These are phyloP conservation scores for Vultur gryphus DNA, from an alignment of 2,797 vertebrate species.

Conservation along the genomic window DNA sequence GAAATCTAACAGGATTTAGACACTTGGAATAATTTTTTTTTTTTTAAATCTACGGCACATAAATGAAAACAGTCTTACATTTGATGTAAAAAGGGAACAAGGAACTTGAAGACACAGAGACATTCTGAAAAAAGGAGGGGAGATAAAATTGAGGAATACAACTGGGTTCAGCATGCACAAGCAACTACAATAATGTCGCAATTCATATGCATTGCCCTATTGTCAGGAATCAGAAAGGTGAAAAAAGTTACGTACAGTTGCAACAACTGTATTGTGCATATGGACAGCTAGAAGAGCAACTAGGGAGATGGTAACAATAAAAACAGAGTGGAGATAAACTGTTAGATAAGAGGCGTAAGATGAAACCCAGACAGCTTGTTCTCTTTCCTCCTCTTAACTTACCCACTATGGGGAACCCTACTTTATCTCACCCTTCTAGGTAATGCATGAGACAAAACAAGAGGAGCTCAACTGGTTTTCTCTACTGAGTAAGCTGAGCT, in stretches of 20 bases:
- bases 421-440: neutral
- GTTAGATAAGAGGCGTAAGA: neutral
- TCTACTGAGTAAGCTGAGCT: neutral
- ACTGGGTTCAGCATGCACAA: neutral
- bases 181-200: neutral
- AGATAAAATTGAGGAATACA: neutral
- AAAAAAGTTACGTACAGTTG: neutral
- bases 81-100: neutral
- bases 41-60: neutral
- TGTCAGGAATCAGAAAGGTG: neutral
- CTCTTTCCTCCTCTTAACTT: neutral
- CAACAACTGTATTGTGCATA: neutral
- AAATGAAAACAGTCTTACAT: neutral
- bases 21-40: neutral
- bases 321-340: neutral
- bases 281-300: neutral
- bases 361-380: neutral
- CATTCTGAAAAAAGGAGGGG: neutral
- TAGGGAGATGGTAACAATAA: neutral
- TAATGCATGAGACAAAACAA: neutral
- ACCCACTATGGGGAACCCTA: neutral
- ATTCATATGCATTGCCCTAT: neutral
- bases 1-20: neutral
- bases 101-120: neutral
- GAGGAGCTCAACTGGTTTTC: neutral